Evolutionary conservation across 2,888 invertebrate species (phyloP).

Genomic region (Dascillus cervinus): DNA sequence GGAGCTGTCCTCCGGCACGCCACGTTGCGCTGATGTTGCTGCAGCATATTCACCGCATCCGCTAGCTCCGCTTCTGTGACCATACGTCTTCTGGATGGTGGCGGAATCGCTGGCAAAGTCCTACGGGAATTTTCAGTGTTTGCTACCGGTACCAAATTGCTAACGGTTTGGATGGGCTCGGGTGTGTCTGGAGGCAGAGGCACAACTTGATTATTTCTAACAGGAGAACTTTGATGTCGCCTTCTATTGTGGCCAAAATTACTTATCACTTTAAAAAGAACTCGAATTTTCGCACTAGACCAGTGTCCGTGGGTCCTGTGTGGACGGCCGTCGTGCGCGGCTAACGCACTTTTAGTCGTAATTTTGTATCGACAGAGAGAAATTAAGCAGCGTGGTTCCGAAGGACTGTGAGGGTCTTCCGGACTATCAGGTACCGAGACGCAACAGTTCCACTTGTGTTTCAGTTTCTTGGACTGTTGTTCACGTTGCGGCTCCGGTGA

Average conservation of each 20-base stretch:
- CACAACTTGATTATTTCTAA: conserved; percentile 39
- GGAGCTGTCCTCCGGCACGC: conserved; percentile 19
- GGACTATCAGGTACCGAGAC: conserved; percentile 52
- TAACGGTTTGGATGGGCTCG: conserved; percentile 45
- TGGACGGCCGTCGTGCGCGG: conserved; percentile 28
- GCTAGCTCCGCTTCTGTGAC: conserved; percentile 43
- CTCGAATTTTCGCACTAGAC: conserved; percentile 40
- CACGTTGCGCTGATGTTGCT: conserved; percentile 27
- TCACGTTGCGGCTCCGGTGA: conserved; percentile 23
- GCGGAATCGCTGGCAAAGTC: conserved; percentile 30
- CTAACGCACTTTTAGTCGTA: conserved; percentile 26
- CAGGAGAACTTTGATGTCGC: conserved; percentile 18
- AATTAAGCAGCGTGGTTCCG: conserved; percentile 37
- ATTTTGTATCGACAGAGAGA: conserved; percentile 36
- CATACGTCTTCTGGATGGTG: conserved; percentile 42
- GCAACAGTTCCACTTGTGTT: conserved; percentile 54
- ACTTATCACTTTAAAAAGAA: conserved; percentile 38
- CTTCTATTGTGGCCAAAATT: conserved; percentile 18
- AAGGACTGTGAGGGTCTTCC: conserved; percentile 47
- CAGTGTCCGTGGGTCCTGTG: conserved; percentile 35
- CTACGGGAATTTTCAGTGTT: conserved; percentile 24
- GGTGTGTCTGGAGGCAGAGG: conserved; percentile 24
- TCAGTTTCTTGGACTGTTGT: conserved; percentile 27
- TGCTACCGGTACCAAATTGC: conserved; percentile 48
- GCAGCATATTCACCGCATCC: conserved; percentile 35